A percentile compares a stretch with the other conserved stretches of the same genome.
These are phyloP conservation scores for Eulemur coronatus DNA, from an alignment of 2,797 vertebrate genomes.

Conservation along the genomic window DNA sequence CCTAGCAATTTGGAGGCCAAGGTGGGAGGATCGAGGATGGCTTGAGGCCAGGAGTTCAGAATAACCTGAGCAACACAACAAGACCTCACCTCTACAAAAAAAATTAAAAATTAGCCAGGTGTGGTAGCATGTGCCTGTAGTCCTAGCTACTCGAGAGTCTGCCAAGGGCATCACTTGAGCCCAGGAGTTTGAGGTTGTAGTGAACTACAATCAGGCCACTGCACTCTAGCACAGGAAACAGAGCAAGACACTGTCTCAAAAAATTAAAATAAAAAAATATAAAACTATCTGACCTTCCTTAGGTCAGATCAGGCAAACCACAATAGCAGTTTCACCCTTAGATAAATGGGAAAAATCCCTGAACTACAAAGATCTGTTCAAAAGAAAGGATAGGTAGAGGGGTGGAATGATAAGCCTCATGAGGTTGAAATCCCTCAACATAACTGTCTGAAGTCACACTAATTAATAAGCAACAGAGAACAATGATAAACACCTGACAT, in stretches of 20 bases:
- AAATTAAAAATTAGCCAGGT: not conserved
- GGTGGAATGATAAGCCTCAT: not conserved
- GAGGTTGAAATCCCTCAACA: not conserved
- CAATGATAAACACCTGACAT: not conserved
- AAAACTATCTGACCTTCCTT: not conserved
- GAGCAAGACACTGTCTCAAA: not conserved
- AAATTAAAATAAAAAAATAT: not conserved
- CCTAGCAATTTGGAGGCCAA: not conserved
- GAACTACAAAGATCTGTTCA: not conserved
- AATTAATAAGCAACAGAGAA: not conserved
- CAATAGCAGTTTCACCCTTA: not conserved
- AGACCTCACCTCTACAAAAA: not conserved
- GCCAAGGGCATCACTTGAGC: not conserved
- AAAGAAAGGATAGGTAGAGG: not conserved
- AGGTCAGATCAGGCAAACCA: not conserved
- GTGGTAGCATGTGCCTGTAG: not conserved
- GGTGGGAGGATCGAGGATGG: not conserved
- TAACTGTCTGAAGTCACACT: not conserved
- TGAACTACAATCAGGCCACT: not conserved
- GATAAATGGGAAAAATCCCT: not conserved
- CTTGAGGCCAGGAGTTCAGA: not conserved
- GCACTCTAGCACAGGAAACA: not conserved
- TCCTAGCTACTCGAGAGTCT: not conserved
- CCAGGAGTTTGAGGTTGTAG: not conserved
- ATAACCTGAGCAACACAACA: not conserved